Conservation (phyloP, 1,140 invertebrate genomes). For the Bicyclus anynana region DNA sequence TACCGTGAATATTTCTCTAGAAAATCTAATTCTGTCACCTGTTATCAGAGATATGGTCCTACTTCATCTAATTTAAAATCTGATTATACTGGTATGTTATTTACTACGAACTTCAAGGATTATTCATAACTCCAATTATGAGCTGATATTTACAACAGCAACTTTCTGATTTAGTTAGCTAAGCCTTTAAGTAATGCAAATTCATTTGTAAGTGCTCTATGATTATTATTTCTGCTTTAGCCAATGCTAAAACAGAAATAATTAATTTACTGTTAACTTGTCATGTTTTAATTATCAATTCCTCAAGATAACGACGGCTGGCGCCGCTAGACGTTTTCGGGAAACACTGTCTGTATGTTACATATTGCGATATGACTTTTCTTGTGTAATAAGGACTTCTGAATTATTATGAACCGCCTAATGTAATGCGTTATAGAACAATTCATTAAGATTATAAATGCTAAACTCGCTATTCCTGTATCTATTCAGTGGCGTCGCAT, state of each 20-base stretch:
- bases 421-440: too few relatives aligned
- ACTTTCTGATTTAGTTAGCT: neutral
- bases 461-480: too few relatives aligned
- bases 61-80: too few relatives aligned
- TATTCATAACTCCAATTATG: too few relatives aligned
- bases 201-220: neutral
- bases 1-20: too few relatives aligned
- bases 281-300: conserved; percentile 34
- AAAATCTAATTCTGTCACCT: too few relatives aligned
- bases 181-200: neutral
- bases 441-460: too few relatives aligned
- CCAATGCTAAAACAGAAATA: neutral
- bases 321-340: conserved; percentile 42
- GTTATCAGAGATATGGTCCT: too few relatives aligned
- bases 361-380: neutral
- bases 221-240: too few relatives aligned
- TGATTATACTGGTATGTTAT: too few relatives aligned
- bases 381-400: neutral
- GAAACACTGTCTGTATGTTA: conserved; percentile 6
- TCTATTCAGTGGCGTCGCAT: too few relatives aligned
- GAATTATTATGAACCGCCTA: neutral
- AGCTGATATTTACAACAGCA: neutral
- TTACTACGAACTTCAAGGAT: too few relatives aligned
- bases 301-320: conserved; percentile 37
- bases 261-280: neutral